Evolutionary conservation across 1,140 invertebrate species (phyloP).

Genomic region (Procambarus clarkii): DNA sequence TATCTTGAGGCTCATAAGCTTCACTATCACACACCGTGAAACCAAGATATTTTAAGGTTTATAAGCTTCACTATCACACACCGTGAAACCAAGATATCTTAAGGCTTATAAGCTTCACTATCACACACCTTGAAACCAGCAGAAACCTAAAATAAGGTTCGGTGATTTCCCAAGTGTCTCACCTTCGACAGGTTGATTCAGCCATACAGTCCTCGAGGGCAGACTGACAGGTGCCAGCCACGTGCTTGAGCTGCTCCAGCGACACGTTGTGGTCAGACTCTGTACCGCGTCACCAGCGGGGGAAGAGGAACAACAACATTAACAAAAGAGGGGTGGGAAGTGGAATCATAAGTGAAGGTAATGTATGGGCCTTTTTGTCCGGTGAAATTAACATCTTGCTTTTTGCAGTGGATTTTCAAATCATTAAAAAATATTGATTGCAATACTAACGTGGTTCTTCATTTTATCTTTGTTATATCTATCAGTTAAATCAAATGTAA

Average conservation of each 20-base stretch:
- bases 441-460: neutral
- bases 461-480: neutral
- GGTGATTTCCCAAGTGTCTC: neutral
- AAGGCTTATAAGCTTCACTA: no score
- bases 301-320: conserved; percentile 10
- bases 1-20: no score
- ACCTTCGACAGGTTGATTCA: conserved; percentile 49
- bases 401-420: no score
- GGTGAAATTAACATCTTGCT: no score
- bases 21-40: no score
- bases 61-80: no score
- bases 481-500: neutral
- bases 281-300: neutral
- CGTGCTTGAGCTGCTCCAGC: conserved; percentile 51
- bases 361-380: neutral
- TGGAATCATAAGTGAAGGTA: neutral
- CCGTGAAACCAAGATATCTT: no score
- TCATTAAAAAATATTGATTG: neutral
- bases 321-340: neutral
- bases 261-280: conserved; percentile 62
- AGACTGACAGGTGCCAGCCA: conserved; percentile 58
- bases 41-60: no score
- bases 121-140: no score
- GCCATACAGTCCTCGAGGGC: conserved; percentile 41
- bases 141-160: no score